Evolutionary conservation across 2,888 invertebrate species (phyloP), one percentile per base, ranked within the genome.

Genomic region (Eristalis pertinax): DNA sequence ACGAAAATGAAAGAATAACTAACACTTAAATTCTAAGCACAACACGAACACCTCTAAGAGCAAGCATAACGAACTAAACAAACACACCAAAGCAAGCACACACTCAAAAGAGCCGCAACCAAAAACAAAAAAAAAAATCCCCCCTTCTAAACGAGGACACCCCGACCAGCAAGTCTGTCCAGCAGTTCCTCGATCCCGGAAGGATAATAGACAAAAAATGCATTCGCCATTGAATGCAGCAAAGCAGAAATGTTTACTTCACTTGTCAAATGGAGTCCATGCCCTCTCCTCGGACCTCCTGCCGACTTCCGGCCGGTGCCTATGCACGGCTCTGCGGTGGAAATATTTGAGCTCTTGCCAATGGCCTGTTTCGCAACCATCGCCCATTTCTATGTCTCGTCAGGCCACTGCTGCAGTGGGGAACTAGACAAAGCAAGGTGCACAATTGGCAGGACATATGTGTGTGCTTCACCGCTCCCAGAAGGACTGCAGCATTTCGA

Each of bases 341-440:
- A 78, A 70, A 70, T 4, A 82, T 78, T 86, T 86, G 86, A 86
- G 67, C 82, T 41, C 56, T 83, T 86, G 86, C 86, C 86, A 86
- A 82, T 75, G 74, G 60, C 72, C 72, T 63, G 74, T 72, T 68
- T 63, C 50, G 32, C 32, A 35, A 35, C 56, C 50, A 38, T 43
- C 58, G 65, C n/a, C 43, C 38, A 29, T 43, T 74, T 26, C 69
- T 43, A 50, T 60, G 38, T 67, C 50, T 64, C 24, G 38, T 65
- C 63, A 26, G 26, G 63, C 43, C 65, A 70, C 72, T 84, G 80
- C 72, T 84, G 80, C 84, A 84, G 76, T 26, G 26, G 24, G 2
- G 10, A 2, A 7, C 13, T 26, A 50, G 63, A 69, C 65, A 74
- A 63, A 70, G 68, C 38, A 68, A 76, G 80, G 72, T 84, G 76